Percentiles rank a stretch among this genome's conserved stretches.
Conservation (phyloP, 2,113 vertebrate genomes). For the Redunca redunca region DNA sequence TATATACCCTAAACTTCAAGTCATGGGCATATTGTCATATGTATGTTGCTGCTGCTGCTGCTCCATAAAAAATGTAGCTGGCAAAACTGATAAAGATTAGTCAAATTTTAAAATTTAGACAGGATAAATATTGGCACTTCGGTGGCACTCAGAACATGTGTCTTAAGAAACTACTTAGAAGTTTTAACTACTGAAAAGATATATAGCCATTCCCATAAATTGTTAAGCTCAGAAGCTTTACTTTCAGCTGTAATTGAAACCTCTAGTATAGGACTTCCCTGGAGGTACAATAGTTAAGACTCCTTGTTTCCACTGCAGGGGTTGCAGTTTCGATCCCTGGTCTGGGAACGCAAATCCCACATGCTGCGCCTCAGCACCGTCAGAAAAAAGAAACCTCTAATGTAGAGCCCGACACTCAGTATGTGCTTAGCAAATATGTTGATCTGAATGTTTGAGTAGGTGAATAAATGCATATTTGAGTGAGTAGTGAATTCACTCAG, state of each 20-base stretch:
- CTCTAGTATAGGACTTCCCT: background rate
- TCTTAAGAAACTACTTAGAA: background rate
- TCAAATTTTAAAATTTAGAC: background rate
- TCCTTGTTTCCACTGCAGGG: background rate
- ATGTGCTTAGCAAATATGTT: background rate
- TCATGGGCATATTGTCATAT: background rate
- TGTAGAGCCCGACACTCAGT: background rate
- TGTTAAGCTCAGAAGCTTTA: background rate
- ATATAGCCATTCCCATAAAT: background rate
- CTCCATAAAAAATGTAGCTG: background rate
- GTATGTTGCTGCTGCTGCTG: background rate
- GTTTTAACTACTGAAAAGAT: constrained; percentile 23
- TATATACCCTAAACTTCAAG: background rate
- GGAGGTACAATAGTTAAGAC: background rate
- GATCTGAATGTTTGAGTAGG: background rate
- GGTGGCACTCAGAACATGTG: background rate
- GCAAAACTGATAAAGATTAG: background rate
- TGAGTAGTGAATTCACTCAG: background rate
- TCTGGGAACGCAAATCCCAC: background rate
- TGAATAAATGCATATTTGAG: background rate
- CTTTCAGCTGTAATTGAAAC: background rate
- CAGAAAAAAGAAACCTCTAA: background rate
- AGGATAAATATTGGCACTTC: background rate
- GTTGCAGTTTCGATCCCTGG: background rate
- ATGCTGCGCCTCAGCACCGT: background rate